These are phyloP conservation scores for Cataglyphis altisquamis DNA, from an alignment of 2,888 invertebrate species.

Conservation along the genomic window DNA sequence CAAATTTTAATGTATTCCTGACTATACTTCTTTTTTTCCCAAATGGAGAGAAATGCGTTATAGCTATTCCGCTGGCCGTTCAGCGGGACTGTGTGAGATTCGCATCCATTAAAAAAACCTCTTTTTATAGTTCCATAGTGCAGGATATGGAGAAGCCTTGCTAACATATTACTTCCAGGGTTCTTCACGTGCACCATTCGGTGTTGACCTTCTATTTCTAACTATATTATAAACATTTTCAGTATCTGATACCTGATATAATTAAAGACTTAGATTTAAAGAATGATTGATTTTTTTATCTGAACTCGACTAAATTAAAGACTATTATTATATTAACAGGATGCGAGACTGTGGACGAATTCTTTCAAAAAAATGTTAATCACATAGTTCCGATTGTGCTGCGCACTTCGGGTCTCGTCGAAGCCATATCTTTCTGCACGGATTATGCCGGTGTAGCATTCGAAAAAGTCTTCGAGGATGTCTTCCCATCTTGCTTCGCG, in stretches of 20 bases:
- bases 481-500: conserved; percentile 68
- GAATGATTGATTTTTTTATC: background rate
- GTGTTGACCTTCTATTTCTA: background rate
- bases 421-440: conserved; percentile 79
- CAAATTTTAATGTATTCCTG: background rate
- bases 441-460: conserved; percentile 73
- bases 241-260: background rate
- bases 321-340: conserved; percentile 77
- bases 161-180: too few relatives aligned
- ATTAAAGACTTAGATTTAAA: background rate
- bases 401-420: conserved; percentile 79
- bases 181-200: too few relatives aligned
- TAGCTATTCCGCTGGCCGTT: too few relatives aligned
- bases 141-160: too few relatives aligned
- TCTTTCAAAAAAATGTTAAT: conserved; percentile 85
- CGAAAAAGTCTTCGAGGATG: conserved; percentile 79
- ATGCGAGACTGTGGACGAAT: conserved; percentile 83
- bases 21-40: too few relatives aligned
- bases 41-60: too few relatives aligned
- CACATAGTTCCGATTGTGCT: conserved; percentile 86
- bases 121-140: too few relatives aligned
- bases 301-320: background rate
- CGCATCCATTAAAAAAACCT: too few relatives aligned
- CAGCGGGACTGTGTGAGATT: too few relatives aligned
- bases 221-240: background rate